Evolutionary conservation across 2,113 vertebrate species (phyloP).

Genomic region (Tachysurus vachellii): DNA sequence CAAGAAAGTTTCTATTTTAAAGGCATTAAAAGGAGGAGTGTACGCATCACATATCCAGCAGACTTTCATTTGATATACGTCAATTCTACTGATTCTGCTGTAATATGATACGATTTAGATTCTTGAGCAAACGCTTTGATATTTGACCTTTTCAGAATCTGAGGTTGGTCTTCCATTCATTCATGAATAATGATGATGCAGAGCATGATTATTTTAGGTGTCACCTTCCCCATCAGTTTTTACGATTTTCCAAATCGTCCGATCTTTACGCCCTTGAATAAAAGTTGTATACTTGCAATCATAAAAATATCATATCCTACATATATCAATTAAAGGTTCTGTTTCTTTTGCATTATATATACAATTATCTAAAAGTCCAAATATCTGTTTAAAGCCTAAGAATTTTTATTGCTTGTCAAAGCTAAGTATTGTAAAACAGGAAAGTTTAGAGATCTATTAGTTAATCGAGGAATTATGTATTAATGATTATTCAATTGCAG

Average conservation of each 20-base stretch:
- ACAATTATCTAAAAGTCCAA: background rate
- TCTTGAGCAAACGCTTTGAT: background rate
- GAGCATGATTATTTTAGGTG: too few species aligned
- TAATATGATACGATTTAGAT: background rate
- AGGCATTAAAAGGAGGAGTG: background rate
- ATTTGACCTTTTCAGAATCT: background rate
- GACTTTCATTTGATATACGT: background rate
- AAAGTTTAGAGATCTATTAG: too few species aligned
- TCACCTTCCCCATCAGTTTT: too few species aligned
- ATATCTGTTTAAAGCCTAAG: background rate
- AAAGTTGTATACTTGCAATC: too few species aligned
- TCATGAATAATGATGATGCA: too few species aligned
- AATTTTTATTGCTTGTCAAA: background rate
- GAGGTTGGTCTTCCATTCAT: too few species aligned
- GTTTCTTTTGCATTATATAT: background rate
- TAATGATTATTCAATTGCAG: background rate
- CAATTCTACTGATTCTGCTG: background rate
- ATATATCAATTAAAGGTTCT: background rate
- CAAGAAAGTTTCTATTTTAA: background rate
- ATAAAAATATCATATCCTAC: background rate
- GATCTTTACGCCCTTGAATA: too few species aligned
- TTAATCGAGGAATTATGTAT: background rate
- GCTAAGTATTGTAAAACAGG: background rate
- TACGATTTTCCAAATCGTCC: too few species aligned
- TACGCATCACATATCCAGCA: background rate